A percentile compares a stretch with the other conserved stretches of the same genome.
Evolutionary conservation across 2,888 invertebrate species (phyloP).

Genomic region (Graphium colonna): DNA sequence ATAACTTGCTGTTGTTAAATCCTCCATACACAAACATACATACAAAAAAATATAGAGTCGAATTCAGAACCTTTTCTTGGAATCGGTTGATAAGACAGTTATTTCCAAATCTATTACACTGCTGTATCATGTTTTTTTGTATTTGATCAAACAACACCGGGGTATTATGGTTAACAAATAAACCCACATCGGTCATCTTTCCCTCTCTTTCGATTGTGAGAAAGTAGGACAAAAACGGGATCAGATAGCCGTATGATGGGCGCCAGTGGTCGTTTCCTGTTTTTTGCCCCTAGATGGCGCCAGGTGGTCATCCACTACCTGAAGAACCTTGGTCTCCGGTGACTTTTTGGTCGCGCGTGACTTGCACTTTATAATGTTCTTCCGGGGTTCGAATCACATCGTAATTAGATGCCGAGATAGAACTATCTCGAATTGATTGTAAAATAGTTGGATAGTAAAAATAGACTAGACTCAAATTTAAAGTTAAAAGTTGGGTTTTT

Average conservation of each 20-base stretch:
- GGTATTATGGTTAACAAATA: slow-evolving; percentile 8
- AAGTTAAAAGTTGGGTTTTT: too few species aligned
- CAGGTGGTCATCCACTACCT: slow-evolving; percentile 34
- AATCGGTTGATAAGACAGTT: too few species aligned
- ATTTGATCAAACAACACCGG: slow-evolving; percentile 1
- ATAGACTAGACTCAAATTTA: too few species aligned
- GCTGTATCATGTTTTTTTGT: too few species aligned
- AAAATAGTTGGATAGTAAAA: too few species aligned
- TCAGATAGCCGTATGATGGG: slow-evolving; percentile 13
- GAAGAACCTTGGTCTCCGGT: slow-evolving; percentile 21
- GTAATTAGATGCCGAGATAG: background rate
- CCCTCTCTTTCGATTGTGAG: slow-evolving; percentile 1
- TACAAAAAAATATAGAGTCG: too few species aligned
- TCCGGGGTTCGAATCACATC: background rate
- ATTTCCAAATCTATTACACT: too few species aligned
- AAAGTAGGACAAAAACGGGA: slow-evolving; percentile 15
- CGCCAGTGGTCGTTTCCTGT: slow-evolving; percentile 29
- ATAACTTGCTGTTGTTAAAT: too few species aligned
- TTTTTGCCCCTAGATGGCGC: slow-evolving; percentile 29
- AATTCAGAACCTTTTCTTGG: too few species aligned
- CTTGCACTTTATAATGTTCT: slow-evolving; percentile 2
- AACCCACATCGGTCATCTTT: background rate
- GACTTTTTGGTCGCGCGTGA: slow-evolving; percentile 2
- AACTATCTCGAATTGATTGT: too few species aligned
- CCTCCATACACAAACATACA: too few species aligned